phyloP scores from a whole-genome alignment of 2,888 invertebrate species.

The Apotomis betuletana region DNA sequence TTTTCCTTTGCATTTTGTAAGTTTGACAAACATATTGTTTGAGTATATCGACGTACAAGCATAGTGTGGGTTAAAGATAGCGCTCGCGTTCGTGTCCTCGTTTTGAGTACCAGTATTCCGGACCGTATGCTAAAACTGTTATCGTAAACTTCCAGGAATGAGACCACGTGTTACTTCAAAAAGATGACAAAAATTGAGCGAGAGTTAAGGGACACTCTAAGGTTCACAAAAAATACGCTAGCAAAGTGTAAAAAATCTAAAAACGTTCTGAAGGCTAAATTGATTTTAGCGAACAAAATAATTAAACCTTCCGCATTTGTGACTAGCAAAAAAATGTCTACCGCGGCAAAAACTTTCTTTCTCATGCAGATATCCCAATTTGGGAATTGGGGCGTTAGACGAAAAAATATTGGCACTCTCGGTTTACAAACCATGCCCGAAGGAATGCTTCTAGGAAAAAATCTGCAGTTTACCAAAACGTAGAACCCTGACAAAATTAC shows the following conservation, averaged over 20 bases:
- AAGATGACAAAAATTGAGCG: not conserved
- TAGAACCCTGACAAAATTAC: not conserved
- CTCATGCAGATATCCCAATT: not conserved
- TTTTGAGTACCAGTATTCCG: too few species aligned
- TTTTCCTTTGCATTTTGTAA: too few species aligned
- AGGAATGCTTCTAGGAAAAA: not conserved
- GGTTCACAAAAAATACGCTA: not conserved
- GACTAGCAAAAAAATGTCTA: not conserved
- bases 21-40: too few species aligned
- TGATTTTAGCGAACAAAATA: not conserved
- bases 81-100: too few species aligned
- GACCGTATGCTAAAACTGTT: not conserved
- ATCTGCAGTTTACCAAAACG: not conserved
- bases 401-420: not conserved
- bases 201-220: not conserved
- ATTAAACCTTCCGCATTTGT: constrained; percentile 1
- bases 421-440: not conserved
- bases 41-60: too few species aligned
- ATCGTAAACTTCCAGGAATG: not conserved
- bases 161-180: not conserved
- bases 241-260: not conserved
- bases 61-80: too few species aligned
- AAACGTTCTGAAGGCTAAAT: not conserved
- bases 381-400: not conserved
- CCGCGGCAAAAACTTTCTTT: not conserved